These are phyloP conservation scores for Centropus unirufus DNA, from an alignment of 2,113 vertebrate species.

Conservation along the genomic window DNA sequence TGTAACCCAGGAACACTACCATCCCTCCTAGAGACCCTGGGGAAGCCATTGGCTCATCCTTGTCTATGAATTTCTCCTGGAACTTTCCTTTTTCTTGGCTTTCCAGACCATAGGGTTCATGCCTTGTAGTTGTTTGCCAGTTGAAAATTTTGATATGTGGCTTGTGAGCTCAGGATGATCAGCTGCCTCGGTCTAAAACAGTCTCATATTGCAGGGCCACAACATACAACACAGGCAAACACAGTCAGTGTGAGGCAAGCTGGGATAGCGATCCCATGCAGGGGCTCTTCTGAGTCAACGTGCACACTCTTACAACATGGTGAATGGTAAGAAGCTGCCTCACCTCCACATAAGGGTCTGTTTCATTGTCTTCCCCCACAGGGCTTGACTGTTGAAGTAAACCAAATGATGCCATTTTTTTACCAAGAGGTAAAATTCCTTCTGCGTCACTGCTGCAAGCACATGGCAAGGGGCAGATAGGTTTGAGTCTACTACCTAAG, in stretches of 20 bases:
- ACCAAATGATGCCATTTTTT: background rate
- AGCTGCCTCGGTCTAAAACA: background rate
- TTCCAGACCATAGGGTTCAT: background rate
- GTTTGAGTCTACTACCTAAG: background rate
- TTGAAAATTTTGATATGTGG: background rate
- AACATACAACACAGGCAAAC: background rate
- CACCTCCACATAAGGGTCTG: background rate
- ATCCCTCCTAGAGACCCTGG: background rate
- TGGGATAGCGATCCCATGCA: background rate
- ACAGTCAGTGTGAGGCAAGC: background rate
- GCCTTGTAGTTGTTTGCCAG: background rate
- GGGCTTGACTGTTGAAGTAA: background rate
- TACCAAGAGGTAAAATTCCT: background rate
- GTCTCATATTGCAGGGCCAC: background rate
- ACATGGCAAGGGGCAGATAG: background rate
- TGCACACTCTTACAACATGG: background rate
- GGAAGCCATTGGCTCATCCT: background rate
- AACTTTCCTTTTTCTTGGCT: background rate
- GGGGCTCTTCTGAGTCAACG: background rate
- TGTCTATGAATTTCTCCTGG: background rate
- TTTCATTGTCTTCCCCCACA: background rate
- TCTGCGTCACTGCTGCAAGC: fast-evolving
- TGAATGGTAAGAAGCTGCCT: background rate
- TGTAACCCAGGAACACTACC: background rate
- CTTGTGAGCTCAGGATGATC: background rate